Conservation (phyloP, 2,113 vertebrate genomes). For the Sardina pilchardus region DNA sequence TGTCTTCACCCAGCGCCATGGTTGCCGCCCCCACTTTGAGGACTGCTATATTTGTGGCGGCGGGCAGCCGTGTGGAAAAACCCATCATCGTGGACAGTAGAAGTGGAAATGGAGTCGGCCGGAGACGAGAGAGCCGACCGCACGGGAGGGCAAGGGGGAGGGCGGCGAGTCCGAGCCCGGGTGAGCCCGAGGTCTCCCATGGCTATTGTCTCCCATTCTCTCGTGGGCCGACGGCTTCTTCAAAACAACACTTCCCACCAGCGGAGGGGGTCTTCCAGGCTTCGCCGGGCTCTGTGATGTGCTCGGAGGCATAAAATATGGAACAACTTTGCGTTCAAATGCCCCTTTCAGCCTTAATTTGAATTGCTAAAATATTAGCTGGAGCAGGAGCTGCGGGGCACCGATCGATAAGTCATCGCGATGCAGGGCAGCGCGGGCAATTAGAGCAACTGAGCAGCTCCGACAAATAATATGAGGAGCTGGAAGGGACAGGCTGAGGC, state of each 20-base stretch:
- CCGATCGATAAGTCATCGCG: conserved; percentile 59
- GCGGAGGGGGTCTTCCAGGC: conserved; percentile 40
- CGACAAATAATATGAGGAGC: conserved; percentile 47
- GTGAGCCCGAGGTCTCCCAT: conserved; percentile 59
- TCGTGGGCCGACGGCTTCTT: conserved; percentile 41
- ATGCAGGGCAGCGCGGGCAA: conserved; percentile 52
- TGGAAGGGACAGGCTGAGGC: conserved; percentile 30
- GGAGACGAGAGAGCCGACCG: conserved; percentile 58
- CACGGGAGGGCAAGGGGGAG: conserved; percentile 55
- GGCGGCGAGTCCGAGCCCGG: conserved; percentile 64
- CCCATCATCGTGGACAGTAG: conserved; percentile 79
- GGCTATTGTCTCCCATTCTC: conserved; percentile 58
- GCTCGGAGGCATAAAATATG: conserved; percentile 14
- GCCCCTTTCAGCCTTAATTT: conserved; percentile 48
- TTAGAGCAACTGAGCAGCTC: conserved; percentile 50
- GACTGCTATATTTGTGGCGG: conserved; percentile 75
- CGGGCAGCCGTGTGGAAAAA: conserved; percentile 76
- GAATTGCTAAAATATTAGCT: conserved; percentile 63
- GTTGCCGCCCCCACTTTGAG: conserved; percentile 62
- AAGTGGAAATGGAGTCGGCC: conserved; percentile 77
- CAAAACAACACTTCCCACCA: conserved; percentile 60
- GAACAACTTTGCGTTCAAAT: conserved; percentile 26
- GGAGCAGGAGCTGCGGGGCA: conserved; percentile 50
- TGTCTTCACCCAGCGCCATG: conserved; percentile 50
- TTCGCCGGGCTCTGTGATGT: conserved; percentile 23